Percentiles rank a stretch among this genome's conserved stretches.
Conservation (phyloP, 2,113 vertebrate species). For the Scortum barcoo region DNA sequence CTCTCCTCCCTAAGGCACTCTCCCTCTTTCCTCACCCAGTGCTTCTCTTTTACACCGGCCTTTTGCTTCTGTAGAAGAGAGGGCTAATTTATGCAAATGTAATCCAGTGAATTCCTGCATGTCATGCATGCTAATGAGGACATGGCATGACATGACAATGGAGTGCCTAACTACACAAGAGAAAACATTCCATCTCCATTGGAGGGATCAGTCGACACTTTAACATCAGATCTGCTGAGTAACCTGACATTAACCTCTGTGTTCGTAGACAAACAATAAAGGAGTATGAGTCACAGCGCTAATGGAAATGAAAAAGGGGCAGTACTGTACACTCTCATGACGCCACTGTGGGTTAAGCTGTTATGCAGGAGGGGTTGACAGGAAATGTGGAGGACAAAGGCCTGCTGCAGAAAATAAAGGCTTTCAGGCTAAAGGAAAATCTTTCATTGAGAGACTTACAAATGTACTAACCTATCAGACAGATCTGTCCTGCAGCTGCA, state of each 20-base stretch:
- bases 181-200: conserved; percentile 47
- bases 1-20: conserved; percentile 11
- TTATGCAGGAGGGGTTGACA: conserved; percentile 26
- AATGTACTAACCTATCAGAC: not conserved
- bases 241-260: conserved; percentile 71
- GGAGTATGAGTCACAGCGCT: conserved; percentile 47
- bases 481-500: too few species aligned
- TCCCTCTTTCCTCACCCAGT: not conserved
- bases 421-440: not conserved
- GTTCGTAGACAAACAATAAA: conserved; percentile 46
- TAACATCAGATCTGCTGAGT: conserved; percentile 77
- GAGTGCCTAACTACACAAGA: conserved; percentile 33
- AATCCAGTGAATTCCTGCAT: conserved; percentile 75
- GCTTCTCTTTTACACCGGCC: conserved; percentile 52
- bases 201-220: conserved; percentile 26
- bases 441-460: not conserved
- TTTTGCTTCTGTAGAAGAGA: conserved; percentile 64
- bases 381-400: conserved; percentile 30
- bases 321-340: conserved; percentile 14
- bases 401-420: not conserved
- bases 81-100: conserved; percentile 80
- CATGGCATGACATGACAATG: conserved; percentile 64
- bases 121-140: conserved; percentile 81
- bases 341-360: conserved; percentile 24
- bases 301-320: conserved; percentile 32